These are phyloP conservation scores for Mimachlamys varia DNA, from an alignment of 2,888 invertebrate genomes.

Conservation along the genomic window DNA sequence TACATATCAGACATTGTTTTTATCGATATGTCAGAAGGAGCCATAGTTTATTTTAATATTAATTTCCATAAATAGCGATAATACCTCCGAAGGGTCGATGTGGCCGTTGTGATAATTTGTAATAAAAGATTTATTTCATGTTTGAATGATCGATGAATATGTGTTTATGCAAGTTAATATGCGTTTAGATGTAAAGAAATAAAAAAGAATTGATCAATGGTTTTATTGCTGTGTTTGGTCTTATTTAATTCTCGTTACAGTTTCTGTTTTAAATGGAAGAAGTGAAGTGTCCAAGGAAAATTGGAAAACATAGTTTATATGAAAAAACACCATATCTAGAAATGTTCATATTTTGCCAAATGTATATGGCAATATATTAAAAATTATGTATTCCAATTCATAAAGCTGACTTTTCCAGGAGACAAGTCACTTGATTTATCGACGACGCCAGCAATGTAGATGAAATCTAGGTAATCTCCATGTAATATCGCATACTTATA, in stretches of 20 bases:
- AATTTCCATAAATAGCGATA: background rate
- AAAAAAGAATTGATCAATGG: background rate
- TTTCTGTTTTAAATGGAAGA: no score
- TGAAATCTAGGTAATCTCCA: no score
- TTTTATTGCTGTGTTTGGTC: background rate
- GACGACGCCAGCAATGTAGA: no score
- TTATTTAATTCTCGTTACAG: background rate
- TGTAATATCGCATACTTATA: no score
- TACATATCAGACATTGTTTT: background rate
- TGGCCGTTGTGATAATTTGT: constrained; percentile 1
- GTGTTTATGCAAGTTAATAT: background rate
- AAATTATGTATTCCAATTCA: no score
- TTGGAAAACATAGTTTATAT: no score
- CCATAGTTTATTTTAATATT: background rate
- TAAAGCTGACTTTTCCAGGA: no score
- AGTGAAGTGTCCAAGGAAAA: no score
- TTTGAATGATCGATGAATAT: background rate
- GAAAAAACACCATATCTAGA: no score
- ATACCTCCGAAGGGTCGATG: background rate
- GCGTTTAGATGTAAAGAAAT: background rate
- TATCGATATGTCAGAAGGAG: background rate
- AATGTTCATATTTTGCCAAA: no score
- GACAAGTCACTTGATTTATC: no score
- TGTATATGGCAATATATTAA: no score
- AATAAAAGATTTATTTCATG: background rate